These are phyloP conservation scores for Idaea straminata DNA, from an alignment of 2,888 invertebrate genomes.

Conservation along the genomic window DNA sequence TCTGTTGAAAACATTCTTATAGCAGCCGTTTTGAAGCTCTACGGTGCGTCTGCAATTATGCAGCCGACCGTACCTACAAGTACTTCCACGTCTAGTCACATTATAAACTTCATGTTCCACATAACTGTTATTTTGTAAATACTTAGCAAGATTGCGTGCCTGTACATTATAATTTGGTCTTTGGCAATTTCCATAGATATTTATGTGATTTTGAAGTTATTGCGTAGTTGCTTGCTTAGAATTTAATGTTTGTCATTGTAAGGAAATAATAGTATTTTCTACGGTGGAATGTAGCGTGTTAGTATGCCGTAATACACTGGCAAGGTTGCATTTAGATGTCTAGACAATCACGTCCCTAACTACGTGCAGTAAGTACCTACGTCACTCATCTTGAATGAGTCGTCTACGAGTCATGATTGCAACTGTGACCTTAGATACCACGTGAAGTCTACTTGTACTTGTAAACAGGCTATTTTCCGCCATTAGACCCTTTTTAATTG, in stretches of 20 bases:
- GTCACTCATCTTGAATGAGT: constrained; percentile 15
- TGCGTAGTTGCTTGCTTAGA: constrained; percentile 34
- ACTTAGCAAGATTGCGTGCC: constrained; percentile 34
- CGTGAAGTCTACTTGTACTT: constrained; percentile 1
- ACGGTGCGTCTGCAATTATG: too few species aligned
- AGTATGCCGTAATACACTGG: constrained; percentile 9
- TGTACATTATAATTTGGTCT: constrained; percentile 35
- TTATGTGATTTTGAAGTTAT: constrained; percentile 37
- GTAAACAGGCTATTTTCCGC: too few species aligned
- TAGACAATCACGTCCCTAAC: constrained; percentile 10
- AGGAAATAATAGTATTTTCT: constrained; percentile 14
- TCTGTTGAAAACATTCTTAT: too few species aligned
- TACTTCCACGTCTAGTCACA: not conserved
- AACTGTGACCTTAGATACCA: constrained; percentile 9
- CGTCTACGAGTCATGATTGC: constrained; percentile 11
- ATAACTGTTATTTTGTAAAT: constrained; percentile 25
- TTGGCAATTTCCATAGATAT: constrained; percentile 33
- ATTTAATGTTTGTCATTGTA: constrained; percentile 23
- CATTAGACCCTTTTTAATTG: too few species aligned
- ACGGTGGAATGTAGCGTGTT: constrained; percentile 9
- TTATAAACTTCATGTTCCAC: constrained; percentile 16
- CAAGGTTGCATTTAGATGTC: constrained; percentile 18
- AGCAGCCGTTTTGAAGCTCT: too few species aligned
- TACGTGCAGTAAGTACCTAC: not conserved
- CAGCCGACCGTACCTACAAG: not conserved